These are phyloP conservation scores for Ganaspis sp. DNA, from an alignment of 1,140 invertebrate species.

Conservation along the genomic window DNA sequence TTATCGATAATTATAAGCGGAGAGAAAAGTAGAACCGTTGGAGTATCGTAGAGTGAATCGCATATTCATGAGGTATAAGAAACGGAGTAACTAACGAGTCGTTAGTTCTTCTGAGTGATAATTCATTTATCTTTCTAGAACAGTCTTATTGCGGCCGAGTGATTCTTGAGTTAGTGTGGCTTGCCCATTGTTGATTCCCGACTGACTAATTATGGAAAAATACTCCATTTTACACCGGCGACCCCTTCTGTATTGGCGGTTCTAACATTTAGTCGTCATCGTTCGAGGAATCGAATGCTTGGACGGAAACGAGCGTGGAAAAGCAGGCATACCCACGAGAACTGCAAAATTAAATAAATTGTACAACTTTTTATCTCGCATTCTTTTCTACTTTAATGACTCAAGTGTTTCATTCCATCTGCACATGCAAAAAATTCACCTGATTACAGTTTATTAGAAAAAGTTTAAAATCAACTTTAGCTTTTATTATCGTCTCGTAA, in stretches of 20 bases:
- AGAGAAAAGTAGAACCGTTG: not conserved
- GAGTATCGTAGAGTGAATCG: not conserved
- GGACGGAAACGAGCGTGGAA: constrained; percentile 18
- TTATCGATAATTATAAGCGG: not conserved
- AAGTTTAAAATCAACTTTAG: constrained; percentile 26
- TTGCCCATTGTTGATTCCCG: not conserved
- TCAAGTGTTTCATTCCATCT: not conserved
- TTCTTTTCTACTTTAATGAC: constrained; percentile 1
- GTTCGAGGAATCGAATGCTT: constrained; percentile 18
- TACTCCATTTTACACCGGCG: not conserved
- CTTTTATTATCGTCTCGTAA: constrained; percentile 35
- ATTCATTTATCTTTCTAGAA: constrained; percentile 27
- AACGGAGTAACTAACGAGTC: constrained; percentile 17
- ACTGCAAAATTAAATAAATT: constrained; percentile 5
- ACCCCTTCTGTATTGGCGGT: not conserved
- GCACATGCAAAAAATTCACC: not conserved
- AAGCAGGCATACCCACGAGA: not conserved
- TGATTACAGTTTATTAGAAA: not conserved
- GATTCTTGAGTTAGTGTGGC: not conserved
- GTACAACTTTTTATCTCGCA: constrained; percentile 14
- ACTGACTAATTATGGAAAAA: constrained; percentile 23
- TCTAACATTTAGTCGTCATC: not conserved
- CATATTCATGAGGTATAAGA: constrained; percentile 24
- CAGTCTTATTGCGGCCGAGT: constrained; percentile 21
- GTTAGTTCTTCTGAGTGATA: constrained; percentile 24